These are phyloP conservation scores for Camponotus pennsylvanicus DNA, from an alignment of 1,140 invertebrate species.

Conservation along the genomic window DNA sequence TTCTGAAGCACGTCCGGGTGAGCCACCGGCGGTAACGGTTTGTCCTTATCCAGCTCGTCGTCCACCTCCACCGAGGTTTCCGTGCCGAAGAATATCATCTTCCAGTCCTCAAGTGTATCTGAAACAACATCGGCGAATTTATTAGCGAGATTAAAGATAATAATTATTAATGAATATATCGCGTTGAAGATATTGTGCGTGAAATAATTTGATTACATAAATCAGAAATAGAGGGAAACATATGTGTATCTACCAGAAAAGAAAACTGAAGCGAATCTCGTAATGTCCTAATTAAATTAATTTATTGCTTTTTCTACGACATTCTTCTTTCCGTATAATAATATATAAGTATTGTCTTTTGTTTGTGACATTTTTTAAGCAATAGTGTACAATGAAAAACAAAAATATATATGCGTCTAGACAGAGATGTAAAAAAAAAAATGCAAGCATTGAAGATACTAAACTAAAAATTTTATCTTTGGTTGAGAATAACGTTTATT, in stretches of 20 bases:
- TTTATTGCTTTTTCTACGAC: not conserved
- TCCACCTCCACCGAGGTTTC: constrained; percentile 85
- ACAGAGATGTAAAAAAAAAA: not conserved
- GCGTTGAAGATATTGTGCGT: not conserved
- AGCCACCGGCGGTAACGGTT: constrained; percentile 66
- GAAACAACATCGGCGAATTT: constrained; percentile 61
- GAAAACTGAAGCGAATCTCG: not conserved
- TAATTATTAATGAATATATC: not conserved
- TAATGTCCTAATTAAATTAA: not conserved
- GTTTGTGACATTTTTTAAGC: not conserved
- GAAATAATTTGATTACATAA: not conserved
- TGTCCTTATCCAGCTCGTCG: constrained; percentile 81
- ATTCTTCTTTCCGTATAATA: not conserved
- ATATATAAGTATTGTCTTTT: not conserved
- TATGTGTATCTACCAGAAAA: not conserved
- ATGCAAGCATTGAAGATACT: constrained; percentile 32
- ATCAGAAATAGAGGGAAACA: not conserved
- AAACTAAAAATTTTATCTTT: constrained; percentile 21
- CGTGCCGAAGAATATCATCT: constrained; percentile 88
- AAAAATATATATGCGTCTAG: not conserved
- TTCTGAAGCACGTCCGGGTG: constrained; percentile 56
- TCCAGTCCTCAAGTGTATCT: constrained; percentile 87
- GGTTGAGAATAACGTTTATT: not conserved
- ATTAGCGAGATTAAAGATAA: not conserved
- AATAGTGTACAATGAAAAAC: not conserved